Conservation (phyloP, 2,797 vertebrate genomes). For the Linurgus olivaceus region DNA sequence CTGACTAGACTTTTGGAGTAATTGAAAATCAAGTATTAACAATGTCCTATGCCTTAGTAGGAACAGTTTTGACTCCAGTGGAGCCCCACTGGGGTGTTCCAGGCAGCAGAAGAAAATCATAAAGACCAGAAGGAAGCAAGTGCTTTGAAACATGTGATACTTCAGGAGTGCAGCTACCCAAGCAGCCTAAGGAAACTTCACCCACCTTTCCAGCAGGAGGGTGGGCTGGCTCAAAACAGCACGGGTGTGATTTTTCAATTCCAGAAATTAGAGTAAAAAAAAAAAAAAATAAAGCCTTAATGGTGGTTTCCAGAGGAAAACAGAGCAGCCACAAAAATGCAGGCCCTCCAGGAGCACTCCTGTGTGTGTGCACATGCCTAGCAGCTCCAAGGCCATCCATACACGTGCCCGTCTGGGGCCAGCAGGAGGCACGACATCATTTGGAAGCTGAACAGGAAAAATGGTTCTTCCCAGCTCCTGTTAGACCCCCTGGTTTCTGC, state of each 20-base stretch:
- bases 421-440: conserved; percentile 33
- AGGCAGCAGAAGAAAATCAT: not conserved
- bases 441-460: conserved; percentile 56
- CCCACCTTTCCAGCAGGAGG: not conserved
- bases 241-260: not conserved
- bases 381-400: not conserved
- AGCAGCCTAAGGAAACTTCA: not conserved
- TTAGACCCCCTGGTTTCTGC: not conserved
- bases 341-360: not conserved
- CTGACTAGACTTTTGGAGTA: not conserved
- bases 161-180: not conserved
- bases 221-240: not conserved
- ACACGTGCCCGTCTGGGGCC: not conserved
- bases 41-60: not conserved
- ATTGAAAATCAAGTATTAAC: not conserved
- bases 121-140: not conserved
- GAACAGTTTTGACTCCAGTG: not conserved
- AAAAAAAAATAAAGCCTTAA: not conserved
- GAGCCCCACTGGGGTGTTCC: not conserved
- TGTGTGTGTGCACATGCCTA: not conserved
- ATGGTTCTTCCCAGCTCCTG: conserved; percentile 45
- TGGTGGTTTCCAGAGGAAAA: not conserved
- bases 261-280: not conserved
- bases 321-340: not conserved
- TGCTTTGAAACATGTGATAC: not conserved